Conservation (phyloP, 1,140 invertebrate genomes). For the Drosophila mayri region DNA sequence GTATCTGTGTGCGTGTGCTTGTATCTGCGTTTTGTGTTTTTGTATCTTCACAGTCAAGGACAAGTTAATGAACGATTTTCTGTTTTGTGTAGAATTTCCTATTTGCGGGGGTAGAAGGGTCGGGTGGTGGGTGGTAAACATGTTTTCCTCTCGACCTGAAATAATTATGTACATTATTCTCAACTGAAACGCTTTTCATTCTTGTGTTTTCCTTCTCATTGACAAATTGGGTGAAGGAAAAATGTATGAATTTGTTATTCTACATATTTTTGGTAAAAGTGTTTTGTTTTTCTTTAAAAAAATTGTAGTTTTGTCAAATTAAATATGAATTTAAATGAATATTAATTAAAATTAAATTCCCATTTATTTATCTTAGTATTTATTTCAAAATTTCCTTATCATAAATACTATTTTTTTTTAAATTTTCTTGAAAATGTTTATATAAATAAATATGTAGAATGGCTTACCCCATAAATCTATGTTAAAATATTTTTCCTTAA, state of each 20-base stretch:
- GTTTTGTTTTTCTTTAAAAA: neutral
- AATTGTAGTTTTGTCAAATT: neutral
- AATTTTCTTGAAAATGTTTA: too few relatives aligned
- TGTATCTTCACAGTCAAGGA: constrained; percentile 77
- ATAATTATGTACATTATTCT: constrained; percentile 22
- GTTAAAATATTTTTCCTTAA: constrained; percentile 5
- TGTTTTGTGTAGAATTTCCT: constrained; percentile 52
- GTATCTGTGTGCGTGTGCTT: constrained; percentile 17
- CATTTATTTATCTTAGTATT: too few relatives aligned
- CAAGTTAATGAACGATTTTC: constrained; percentile 78
- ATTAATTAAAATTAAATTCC: too few relatives aligned
- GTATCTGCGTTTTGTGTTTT: constrained; percentile 37
- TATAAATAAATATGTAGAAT: constrained; percentile 1
- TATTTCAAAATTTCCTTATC: too few relatives aligned
- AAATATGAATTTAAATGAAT: too few relatives aligned
- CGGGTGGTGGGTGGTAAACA: constrained; percentile 9
- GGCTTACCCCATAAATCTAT: neutral
- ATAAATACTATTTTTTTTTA: neutral
- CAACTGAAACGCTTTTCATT: constrained; percentile 8
- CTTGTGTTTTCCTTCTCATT: constrained; percentile 14
- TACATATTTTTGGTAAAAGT: neutral
- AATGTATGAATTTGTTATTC: constrained; percentile 7
- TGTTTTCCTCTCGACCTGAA: constrained; percentile 15
- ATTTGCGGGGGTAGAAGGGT: neutral
- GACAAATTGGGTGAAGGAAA: constrained; percentile 12